Conservation (phyloP, 2,888 invertebrate genomes). For the Drosophila borborema region DNA sequence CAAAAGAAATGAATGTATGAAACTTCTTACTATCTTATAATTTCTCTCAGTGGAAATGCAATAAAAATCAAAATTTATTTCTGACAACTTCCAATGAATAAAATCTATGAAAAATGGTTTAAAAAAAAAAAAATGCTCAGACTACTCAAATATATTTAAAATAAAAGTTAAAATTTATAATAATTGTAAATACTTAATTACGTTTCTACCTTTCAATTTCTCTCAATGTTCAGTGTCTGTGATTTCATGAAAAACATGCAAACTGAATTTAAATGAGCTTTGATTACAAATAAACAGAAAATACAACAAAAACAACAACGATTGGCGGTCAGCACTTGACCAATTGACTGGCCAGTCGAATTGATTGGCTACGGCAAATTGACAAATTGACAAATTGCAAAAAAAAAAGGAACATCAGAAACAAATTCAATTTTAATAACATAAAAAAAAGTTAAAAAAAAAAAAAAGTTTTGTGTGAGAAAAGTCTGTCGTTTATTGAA, state of each 20-base stretch:
- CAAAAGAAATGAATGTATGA: too few relatives aligned
- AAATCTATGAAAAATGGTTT: background rate
- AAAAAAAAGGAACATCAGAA: background rate
- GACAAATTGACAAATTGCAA: conserved; percentile 39
- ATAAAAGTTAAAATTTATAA: background rate
- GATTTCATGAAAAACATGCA: conserved; percentile 73
- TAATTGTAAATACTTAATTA: background rate
- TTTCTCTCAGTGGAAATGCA: background rate
- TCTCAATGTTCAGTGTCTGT: conserved; percentile 37
- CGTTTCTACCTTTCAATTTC: conserved; percentile 1
- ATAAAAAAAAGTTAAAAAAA: background rate
- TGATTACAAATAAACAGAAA: conserved; percentile 69
- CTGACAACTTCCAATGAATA: background rate
- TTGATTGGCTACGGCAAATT: conserved; percentile 65
- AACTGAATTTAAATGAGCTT: conserved; percentile 79
- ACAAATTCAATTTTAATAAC: conserved; percentile 15
- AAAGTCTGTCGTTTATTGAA: conserved; percentile 17
- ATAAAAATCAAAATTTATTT: background rate
- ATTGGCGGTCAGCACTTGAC: conserved; percentile 74
- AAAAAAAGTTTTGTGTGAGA: conserved; percentile 25
- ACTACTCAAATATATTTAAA: background rate
- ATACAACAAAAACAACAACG: conserved; percentile 32
- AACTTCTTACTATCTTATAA: background rate
- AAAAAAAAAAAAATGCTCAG: background rate
- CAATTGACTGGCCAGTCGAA: conserved; percentile 69